These are phyloP conservation scores for Triplophysa dalaica DNA, from an alignment of 2,113 vertebrate genomes.

Conservation along the genomic window DNA sequence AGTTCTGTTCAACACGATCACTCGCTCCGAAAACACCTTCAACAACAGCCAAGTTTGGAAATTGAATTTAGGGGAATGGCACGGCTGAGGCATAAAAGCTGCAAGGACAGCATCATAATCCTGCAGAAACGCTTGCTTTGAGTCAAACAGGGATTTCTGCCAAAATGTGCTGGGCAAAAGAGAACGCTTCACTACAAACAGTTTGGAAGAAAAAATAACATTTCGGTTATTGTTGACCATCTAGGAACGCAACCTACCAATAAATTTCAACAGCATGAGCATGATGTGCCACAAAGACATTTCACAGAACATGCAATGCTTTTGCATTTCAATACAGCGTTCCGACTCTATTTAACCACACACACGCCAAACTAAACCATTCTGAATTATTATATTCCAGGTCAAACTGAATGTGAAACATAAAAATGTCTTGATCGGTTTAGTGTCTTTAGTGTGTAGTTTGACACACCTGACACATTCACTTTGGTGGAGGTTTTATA, in stretches of 20 bases:
- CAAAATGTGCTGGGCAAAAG: not conserved
- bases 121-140: not conserved
- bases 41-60: constrained; percentile 8
- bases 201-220: not conserved
- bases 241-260: not conserved
- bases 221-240: not conserved
- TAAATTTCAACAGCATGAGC: not conserved
- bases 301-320: too few species aligned
- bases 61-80: not conserved
- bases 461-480: not conserved
- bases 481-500: not conserved
- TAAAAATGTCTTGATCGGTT: not conserved
- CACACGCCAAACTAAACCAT: too few species aligned
- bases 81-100: not conserved
- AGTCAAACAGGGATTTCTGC: not conserved
- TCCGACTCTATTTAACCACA: too few species aligned
- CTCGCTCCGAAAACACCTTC: constrained; percentile 26
- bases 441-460: not conserved
- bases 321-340: too few species aligned
- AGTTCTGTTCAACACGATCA: constrained; percentile 14
- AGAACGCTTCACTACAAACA: not conserved
- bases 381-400: too few species aligned
- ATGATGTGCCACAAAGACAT: too few species aligned
- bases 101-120: not conserved
- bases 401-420: too few species aligned